A percentile compares a stretch with the other conserved stretches of the same genome.
These are phyloP conservation scores for Nephrotoma guestfalica DNA, from an alignment of 2,888 invertebrate genomes.

Conservation along the genomic window DNA sequence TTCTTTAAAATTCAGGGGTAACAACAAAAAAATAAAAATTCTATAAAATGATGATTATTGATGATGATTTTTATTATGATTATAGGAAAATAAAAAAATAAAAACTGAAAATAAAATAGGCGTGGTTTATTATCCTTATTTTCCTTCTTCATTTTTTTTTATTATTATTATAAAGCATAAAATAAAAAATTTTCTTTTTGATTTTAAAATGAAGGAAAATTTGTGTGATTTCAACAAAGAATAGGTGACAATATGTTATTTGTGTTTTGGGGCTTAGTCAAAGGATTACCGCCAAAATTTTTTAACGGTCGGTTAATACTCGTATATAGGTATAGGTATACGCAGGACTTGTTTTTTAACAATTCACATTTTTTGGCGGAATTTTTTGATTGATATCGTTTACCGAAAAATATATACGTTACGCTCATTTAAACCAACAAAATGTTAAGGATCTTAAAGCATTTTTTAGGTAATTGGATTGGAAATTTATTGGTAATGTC, in stretches of 20 bases:
- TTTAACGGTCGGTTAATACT: background rate
- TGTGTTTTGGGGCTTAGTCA: background rate
- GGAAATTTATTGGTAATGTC: background rate
- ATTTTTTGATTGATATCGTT: background rate
- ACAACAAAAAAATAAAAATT: background rate
- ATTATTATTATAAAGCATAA: background rate
- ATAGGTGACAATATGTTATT: background rate
- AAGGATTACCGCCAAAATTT: background rate
- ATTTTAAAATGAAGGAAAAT: background rate
- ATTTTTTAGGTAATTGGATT: background rate
- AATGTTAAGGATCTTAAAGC: background rate
- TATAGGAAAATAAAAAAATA: background rate
- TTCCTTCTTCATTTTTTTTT: background rate
- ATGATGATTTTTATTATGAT: background rate
- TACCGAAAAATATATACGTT: background rate
- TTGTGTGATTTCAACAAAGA: background rate
- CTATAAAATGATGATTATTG: background rate
- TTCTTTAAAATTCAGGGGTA: background rate
- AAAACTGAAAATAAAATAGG: background rate
- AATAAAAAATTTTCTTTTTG: background rate
- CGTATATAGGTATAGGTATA: background rate
- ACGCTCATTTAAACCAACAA: background rate
- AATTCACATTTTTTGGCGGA: background rate
- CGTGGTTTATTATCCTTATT: background rate
- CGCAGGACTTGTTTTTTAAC: background rate